Evolutionary conservation across 1,140 invertebrate species (phyloP).

Genomic region (Papilio aristodemus): DNA sequence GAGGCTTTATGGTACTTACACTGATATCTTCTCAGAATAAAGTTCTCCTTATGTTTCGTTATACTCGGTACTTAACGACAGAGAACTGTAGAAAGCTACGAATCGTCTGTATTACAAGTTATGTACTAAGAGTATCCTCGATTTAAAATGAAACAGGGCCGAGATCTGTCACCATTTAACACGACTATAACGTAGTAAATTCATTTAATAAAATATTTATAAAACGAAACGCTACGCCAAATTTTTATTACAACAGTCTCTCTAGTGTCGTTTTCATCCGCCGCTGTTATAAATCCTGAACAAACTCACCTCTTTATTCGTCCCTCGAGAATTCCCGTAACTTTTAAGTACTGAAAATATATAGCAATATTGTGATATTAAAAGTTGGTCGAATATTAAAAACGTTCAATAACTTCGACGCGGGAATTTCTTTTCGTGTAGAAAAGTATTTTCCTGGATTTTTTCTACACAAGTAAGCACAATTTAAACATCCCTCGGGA

Average conservation of each 20-base stretch:
- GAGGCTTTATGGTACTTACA: too few species aligned
- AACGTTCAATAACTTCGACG: background rate
- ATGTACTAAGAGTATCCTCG: too few species aligned
- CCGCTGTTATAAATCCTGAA: conserved; percentile 9
- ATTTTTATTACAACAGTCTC: conserved; percentile 8
- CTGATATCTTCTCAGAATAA: too few species aligned
- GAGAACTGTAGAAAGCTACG: too few species aligned
- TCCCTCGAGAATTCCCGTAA: background rate
- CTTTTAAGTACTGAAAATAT: conserved; percentile 21
- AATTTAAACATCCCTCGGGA: too few species aligned
- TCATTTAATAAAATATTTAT: background rate
- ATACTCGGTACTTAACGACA: too few species aligned
- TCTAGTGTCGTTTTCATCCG: conserved; percentile 16
- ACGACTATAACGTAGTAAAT: background rate
- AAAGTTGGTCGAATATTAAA: conserved; percentile 2
- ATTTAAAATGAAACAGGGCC: too few species aligned
- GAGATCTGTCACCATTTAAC: too few species aligned
- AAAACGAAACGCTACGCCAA: background rate
- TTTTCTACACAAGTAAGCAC: background rate
- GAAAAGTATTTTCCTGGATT: background rate
- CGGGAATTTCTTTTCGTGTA: background rate
- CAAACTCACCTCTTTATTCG: conserved; percentile 12
- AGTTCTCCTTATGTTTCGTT: too few species aligned
- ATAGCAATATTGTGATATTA: conserved; percentile 13
- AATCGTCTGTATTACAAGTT: too few species aligned